These are phyloP conservation scores for Prosopocoilus inquinatus DNA, from an alignment of 2,888 invertebrate genomes.

Conservation along the genomic window DNA sequence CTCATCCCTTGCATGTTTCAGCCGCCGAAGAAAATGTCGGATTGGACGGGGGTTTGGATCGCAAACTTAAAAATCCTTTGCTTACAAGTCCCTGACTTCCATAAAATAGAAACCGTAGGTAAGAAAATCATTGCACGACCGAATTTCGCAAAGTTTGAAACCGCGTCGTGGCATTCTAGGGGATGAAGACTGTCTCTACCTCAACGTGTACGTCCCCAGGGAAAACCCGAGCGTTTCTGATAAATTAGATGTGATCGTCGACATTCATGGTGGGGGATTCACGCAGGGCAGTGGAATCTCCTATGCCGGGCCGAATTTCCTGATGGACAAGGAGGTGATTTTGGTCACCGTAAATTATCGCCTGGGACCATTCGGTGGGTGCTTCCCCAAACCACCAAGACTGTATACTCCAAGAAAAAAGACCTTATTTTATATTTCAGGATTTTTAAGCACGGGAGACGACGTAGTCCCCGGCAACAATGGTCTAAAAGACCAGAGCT, in stretches of 20 bases:
- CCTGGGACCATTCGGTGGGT: constrained; percentile 40
- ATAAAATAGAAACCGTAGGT: neutral
- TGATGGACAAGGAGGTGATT: constrained; percentile 47
- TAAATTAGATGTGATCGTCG: constrained; percentile 47
- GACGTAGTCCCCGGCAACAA: constrained; percentile 55
- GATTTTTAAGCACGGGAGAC: constrained; percentile 72
- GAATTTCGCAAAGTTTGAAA: no score
- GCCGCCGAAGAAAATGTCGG: constrained; percentile 20
- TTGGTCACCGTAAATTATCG: constrained; percentile 44
- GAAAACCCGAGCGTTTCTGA: constrained; percentile 44
- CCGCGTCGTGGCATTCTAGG: constrained; percentile 43
- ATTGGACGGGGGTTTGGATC: constrained; percentile 26
- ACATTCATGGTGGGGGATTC: constrained; percentile 53
- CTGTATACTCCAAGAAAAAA: neutral
- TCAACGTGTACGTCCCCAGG: constrained; percentile 62
- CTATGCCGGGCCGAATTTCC: constrained; percentile 48
- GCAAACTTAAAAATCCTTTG: constrained; percentile 20
- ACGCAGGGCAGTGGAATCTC: constrained; percentile 39
- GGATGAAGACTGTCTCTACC: constrained; percentile 64
- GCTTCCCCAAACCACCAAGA: constrained; percentile 35
- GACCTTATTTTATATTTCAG: constrained; percentile 33
- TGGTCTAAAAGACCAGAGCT: constrained; percentile 68
- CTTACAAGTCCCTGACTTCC: constrained; percentile 7
- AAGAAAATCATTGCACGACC: neutral
- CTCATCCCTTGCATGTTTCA: neutral